Evolutionary conservation across 2,888 invertebrate species (phyloP), one percentile per base, ranked within the genome.

Genomic region (Idaea aversata): DNA sequence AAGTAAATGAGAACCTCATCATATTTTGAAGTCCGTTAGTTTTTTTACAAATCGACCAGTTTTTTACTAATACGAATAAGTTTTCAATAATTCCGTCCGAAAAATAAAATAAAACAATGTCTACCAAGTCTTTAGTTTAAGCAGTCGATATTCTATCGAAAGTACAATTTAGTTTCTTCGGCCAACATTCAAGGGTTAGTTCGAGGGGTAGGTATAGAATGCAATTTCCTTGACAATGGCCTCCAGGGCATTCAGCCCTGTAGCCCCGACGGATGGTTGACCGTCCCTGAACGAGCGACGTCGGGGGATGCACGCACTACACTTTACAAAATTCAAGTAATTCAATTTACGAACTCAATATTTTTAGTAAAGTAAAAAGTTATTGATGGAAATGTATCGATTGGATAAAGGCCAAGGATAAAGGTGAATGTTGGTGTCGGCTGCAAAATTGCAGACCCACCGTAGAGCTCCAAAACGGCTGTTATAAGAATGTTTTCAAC

Each of bases 161-260:
- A 66, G 76, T 78, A 77, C 75, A 76, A 75, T 79, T 75, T 73
- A 74, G 75, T 73, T 76, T 68, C 70, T 73, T 68, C 61, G 66
- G 67, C 62, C 65, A 59, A 57, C 67, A 63, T 62, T 69, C 66
- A 69, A 71, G 75, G 72, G 70, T 64, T 70, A 69, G 68, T 69
- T 66, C 65, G 69, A 78, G 75, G 80, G 80, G 77, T 70, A 77
- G 70, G 71, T 74, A 75, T 77, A 84, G 82, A 89, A 90, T 89
- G 88, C 87, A 88, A 90, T 90, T 89, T 90, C 83, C 86, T 82
- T 83, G 79, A 84, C 86, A 87, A 87, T 85, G 78, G 83, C 84
- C 84, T 71, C 67, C 72, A 70, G 78, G 82, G 81, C 82, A 79
- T 74, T 71, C 71, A 70, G 76, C 71, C 78, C 77, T 74, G 75